Evolutionary conservation across 2,888 invertebrate species (phyloP).

Genomic region (Hirudinaria manillensis): DNA sequence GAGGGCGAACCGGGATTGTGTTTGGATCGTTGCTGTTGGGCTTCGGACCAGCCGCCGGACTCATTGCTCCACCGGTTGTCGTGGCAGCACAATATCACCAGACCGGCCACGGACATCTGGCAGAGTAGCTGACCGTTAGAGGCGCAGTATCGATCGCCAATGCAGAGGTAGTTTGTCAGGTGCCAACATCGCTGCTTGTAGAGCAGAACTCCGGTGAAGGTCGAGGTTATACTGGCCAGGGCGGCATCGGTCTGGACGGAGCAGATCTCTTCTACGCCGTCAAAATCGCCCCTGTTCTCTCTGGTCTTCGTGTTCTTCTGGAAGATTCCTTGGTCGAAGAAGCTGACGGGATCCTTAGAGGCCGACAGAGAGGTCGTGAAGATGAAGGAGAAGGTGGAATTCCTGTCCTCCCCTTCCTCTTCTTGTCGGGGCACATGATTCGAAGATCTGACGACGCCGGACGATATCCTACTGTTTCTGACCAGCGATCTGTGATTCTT

Average conservation of each 20-base stretch:
- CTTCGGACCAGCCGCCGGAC: neutral
- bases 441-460: neutral
- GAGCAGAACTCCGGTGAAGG: neutral
- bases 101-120: constrained; percentile 16
- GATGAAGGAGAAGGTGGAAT: constrained; percentile 14
- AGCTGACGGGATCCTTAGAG: neutral
- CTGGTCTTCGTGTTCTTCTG: neutral
- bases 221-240: neutral
- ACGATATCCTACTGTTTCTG: constrained; percentile 1
- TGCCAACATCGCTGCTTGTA: constrained; percentile 16
- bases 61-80: neutral
- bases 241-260: neutral
- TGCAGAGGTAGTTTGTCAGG: constrained; percentile 21
- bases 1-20: neutral
- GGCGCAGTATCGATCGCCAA: constrained; percentile 19
- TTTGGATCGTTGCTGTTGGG: neutral
- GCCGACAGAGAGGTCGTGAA: constrained; percentile 18
- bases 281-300: neutral
- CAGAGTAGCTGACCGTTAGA: constrained; percentile 27
- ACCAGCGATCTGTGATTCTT: neutral
- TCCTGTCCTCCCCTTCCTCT: neutral
- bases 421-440: neutral
- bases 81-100: constrained; percentile 22
- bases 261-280: constrained; percentile 1
- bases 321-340: neutral